Conservation (phyloP, 2,797 vertebrate genomes). For the Sebastes vulpes region DNA sequence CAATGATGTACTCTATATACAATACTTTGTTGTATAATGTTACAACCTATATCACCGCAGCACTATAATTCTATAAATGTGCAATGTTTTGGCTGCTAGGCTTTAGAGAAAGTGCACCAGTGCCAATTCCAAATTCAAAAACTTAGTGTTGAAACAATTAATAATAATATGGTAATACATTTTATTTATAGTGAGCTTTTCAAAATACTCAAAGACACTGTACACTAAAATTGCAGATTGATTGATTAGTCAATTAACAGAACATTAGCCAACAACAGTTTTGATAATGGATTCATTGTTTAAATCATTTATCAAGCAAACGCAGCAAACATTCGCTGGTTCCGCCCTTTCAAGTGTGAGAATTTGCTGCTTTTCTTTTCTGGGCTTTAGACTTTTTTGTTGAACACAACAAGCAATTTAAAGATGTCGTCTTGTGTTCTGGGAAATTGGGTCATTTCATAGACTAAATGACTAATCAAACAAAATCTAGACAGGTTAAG, state of each 20-base stretch:
- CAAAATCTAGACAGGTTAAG: neutral
- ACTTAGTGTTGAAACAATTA: neutral
- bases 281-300: neutral
- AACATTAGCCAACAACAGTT: neutral
- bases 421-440: neutral
- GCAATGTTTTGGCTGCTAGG: neutral
- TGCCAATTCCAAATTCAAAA: neutral
- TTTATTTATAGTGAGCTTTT: neutral
- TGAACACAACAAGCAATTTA: neutral
- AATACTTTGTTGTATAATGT: neutral
- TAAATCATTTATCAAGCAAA: neutral
- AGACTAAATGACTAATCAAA: neutral
- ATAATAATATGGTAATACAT: neutral
- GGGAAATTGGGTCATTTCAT: neutral
- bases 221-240: neutral
- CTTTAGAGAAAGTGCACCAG: neutral
- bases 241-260: neutral
- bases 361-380: neutral
- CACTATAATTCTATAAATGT: neutral
- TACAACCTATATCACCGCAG: neutral
- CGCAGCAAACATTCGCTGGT: neutral
- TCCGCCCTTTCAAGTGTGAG: neutral
- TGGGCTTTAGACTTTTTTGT: neutral
- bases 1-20: neutral
- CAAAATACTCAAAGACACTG: neutral